phyloP scores from a whole-genome alignment of 35 echinoderm and acorn worm genomes.

The Amphiura filiformis region DNA sequence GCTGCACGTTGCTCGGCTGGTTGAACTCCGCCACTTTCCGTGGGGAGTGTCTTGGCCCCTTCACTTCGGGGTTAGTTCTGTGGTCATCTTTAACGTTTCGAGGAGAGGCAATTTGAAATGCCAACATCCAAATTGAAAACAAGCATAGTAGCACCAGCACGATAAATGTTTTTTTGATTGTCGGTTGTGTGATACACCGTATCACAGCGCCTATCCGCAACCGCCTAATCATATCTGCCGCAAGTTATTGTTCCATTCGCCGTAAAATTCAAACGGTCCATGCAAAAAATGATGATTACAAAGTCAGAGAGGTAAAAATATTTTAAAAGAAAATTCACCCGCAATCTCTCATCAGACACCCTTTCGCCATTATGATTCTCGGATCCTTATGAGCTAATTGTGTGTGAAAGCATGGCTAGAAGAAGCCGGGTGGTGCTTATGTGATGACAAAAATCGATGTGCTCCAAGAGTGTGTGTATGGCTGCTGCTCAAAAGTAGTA shows the following conservation, averaged over 20 bases:
- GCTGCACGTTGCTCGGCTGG: background rate
- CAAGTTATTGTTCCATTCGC: background rate
- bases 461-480: too few species aligned
- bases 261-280: background rate
- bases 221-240: background rate
- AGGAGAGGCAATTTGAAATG: background rate
- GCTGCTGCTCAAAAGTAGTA: too few species aligned
- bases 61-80: background rate
- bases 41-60: background rate
- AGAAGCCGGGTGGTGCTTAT: too few species aligned
- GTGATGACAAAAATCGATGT: too few species aligned
- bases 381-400: background rate
- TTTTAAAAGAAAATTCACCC: background rate
- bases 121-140: conserved; percentile 27
- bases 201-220: background rate
- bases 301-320: background rate
- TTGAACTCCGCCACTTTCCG: background rate
- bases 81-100: background rate
- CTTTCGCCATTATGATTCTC: background rate
- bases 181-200: background rate
- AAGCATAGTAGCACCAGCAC: conserved; percentile 3
- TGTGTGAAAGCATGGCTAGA: too few species aligned
- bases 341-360: background rate
- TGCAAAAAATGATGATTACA: background rate
- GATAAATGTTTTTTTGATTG: conserved; percentile 24